Evolutionary conservation across 2,888 invertebrate species (phyloP), one percentile per base, ranked within the genome.

Genomic region (Cephus spinipes): DNA sequence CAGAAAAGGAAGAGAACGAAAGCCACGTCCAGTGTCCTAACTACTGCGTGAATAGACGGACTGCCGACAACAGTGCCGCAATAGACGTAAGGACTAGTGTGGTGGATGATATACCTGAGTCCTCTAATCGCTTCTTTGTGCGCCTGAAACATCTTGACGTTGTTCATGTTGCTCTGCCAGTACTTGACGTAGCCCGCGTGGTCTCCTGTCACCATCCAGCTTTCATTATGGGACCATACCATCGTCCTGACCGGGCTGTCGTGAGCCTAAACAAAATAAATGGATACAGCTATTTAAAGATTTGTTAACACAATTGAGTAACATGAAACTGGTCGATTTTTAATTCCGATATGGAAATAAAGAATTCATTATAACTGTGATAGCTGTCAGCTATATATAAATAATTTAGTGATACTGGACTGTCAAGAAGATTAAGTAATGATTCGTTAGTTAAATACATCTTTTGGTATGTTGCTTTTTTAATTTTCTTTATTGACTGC

Each of bases 101-200:
- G 89, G 90, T 90, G 86, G 89, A 87, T 83, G 86, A 90, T 93
- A 94, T 96, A 98, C 97, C 97, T 97, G 94, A 99, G 96, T 93
- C 99, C 99, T 92, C 99, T 95, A 87, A 99, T 96, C 84, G 99
- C 98, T 94, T 99, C 99, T 95, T 99, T 99, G 93, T 99, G 99
- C 79, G 99, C 99, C 93, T 99, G 99, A 94, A 98, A 99, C 98
- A 99, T 99, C 94, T 99, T 99, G 79, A 99, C 99, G 93, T 99
- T 99, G 94, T 99, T 99, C 99, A 99, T 99, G 93, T 99, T 99
- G 87, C 98, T 98, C 94, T 99, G 99, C 99, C 99, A 99, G 93
- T 99, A 99, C 91, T 99, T 99, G 83, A 99, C 98, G 92, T 97
- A 99, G 80, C 99, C 99, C 76, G 97, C 96, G 92, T 99, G 99